Evolutionary conservation across 2,888 invertebrate genomes (phyloP).

Genomic region (Mesorhabditis spiculigera): DNA sequence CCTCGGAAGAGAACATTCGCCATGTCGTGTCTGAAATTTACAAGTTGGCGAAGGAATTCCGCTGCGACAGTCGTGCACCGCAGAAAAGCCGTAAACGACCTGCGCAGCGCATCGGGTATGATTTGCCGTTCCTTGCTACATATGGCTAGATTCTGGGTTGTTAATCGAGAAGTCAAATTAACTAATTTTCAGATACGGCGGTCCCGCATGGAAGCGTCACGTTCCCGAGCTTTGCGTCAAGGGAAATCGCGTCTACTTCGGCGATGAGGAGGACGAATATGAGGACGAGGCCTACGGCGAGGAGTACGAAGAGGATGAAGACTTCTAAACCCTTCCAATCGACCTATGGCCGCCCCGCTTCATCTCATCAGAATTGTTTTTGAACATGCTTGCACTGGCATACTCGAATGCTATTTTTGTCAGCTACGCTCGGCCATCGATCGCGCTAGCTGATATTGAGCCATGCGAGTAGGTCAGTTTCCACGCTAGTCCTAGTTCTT

Average conservation of each 20-base stretch:
- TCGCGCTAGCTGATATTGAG: too few relatives aligned
- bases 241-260: constrained; percentile 10
- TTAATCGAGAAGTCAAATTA: too few relatives aligned
- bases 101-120: not conserved
- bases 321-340: not conserved
- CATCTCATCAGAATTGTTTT: too few relatives aligned
- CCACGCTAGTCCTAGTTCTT: too few relatives aligned
- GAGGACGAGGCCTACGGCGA: not conserved
- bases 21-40: not conserved
- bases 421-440: too few relatives aligned
- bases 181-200: not conserved
- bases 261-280: constrained; percentile 10
- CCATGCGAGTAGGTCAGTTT: too few relatives aligned
- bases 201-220: not conserved
- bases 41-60: not conserved
- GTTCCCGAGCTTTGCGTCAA: constrained; percentile 4
- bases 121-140: too few relatives aligned
- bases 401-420: too few relatives aligned
- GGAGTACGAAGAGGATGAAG: constrained; percentile 3
- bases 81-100: not conserved
- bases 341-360: too few relatives aligned
- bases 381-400: too few relatives aligned
- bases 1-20: not conserved
- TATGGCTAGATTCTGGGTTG: too few relatives aligned
- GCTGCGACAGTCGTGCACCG: not conserved